Evolutionary conservation across 2,888 invertebrate species (phyloP), one percentile per base, ranked within the genome.

Genomic region (Cosmia pyralina): DNA sequence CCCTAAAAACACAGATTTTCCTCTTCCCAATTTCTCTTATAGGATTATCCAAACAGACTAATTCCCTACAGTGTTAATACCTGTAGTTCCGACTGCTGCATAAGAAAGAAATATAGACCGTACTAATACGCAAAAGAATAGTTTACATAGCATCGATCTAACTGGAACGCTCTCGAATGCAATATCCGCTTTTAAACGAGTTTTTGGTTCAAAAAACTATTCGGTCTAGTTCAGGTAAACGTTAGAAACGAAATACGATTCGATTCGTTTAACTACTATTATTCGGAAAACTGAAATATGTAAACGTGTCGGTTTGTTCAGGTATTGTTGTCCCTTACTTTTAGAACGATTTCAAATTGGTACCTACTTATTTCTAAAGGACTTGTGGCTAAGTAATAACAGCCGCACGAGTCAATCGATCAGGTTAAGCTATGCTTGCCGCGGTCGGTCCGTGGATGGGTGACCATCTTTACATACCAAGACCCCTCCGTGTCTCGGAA

Each of bases 121-220:
- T 28, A 88, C 88, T 87, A 88, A 90, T 89, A 90, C 85, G 87
- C 84, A 88, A 86, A 90, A 90, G 91, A 92, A 94, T 93, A 94
- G 94, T 93, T 93, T 92, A 91, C 92, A 92, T 90, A 91, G 90
- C 88, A 91, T 93, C 93, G 92, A 93, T 93, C 93, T 92, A 93
- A 92, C 92, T 92, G 90, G 89, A 92, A 88, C 93, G 93, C 91
- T 93, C 90, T 92, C 94, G 93, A 93, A 95, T 94, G 95, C 96
- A 96, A 96, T 96, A 96, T 96, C 96, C 96, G 96, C 93, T 94
- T 94, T 92, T 92, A 94, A 96, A 96, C 95, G 96, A 96, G 96
- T 95, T 96, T 94, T 94, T 92, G 92, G 93, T 91, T 92, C 92
- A 94, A 94, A 95, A 95, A 95, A 95, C 94, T 94, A 94, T 95